phyloP scores from a whole-genome alignment of 2,797 vertebrate species.

The Apogon hyalosoma region DNA sequence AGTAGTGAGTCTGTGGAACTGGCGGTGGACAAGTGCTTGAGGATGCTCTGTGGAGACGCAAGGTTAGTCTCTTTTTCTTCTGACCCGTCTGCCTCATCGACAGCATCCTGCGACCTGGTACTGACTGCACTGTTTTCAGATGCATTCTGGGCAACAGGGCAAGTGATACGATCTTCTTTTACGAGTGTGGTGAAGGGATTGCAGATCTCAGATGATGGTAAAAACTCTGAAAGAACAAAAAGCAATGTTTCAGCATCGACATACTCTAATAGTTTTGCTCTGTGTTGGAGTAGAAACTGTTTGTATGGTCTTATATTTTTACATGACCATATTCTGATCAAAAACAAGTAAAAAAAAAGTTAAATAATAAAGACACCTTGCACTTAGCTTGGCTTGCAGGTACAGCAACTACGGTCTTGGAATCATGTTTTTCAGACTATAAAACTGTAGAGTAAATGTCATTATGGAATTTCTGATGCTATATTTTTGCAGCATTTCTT shows the following conservation, averaged over 20 bases:
- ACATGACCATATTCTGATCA: no score
- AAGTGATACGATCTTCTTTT: slow-evolving; percentile 56
- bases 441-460: no score
- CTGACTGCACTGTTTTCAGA: slow-evolving; percentile 78
- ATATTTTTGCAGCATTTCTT: no score
- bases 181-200: slow-evolving; percentile 58
- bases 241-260: not conserved
- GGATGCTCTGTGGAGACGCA: slow-evolving; percentile 79
- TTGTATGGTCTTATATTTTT: no score
- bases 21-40: slow-evolving; percentile 85
- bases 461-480: no score
- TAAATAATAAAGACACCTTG: no score
- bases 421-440: no score
- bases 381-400: no score
- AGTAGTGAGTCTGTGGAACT: slow-evolving; percentile 85
- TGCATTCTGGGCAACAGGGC: slow-evolving; percentile 24
- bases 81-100: slow-evolving; percentile 50
- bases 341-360: no score
- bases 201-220: slow-evolving; percentile 68
- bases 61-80: slow-evolving; percentile 49
- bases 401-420: no score
- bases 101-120: slow-evolving; percentile 63
- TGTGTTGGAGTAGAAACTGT: no score
- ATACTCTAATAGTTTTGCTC: no score
- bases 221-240: slow-evolving; percentile 82